Base-by-base conservation (phyloP, 2,113 vertebrate species). In the Cyphomyrus plagiostoma region DNA sequence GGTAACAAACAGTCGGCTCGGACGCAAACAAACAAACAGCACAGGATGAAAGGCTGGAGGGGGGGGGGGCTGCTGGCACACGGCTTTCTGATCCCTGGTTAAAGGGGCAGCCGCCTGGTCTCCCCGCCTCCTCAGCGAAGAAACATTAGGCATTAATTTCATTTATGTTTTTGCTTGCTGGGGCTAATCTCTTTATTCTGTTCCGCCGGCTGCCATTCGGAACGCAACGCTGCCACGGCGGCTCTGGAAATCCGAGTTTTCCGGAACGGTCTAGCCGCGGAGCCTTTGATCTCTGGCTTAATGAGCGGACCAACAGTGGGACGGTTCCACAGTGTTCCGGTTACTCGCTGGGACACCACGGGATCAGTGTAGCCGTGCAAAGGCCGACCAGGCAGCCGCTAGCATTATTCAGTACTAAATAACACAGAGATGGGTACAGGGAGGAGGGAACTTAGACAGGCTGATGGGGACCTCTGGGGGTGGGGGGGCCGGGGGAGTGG, bases 261-360 rank as follows among this genome's bases (percentile, higher is more conserved):
- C 35, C 6, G 35, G 46, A 88, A 49, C 15, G 1, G 11, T 50
- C 30, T 48, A 10, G n/a, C n/a, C 15, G 58, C 23, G 6, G 30
- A 66, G 53, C 52, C 87, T 85, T 85, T 85, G 87, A 88, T 88
- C 52, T 89, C 11, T 17, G 85, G 58, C 39, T 26, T 86, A 88
- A 88, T 66, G 45, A 84, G 77, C 35, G 10, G 30, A 21, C 52
- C 21, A 21, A 26, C 52, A 6, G 77, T 13, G n/a, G 90, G 66
- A 50, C 11, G 8, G 30, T 84, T 62, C 53, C 42, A n/a, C 19
- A 62, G 89, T 26, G 15, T 83, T 10, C 9, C 45, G n/a, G 30
- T n/a, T 62, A 10, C 26, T 45, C 42, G 26, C 42, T 15, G 82
- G 87, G 46, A 88, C 39, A 3, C 45, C 21, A 9, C 39, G 2